These are phyloP conservation scores for Meloe dianella DNA, from an alignment of 2,888 invertebrate genomes.

Conservation along the genomic window DNA sequence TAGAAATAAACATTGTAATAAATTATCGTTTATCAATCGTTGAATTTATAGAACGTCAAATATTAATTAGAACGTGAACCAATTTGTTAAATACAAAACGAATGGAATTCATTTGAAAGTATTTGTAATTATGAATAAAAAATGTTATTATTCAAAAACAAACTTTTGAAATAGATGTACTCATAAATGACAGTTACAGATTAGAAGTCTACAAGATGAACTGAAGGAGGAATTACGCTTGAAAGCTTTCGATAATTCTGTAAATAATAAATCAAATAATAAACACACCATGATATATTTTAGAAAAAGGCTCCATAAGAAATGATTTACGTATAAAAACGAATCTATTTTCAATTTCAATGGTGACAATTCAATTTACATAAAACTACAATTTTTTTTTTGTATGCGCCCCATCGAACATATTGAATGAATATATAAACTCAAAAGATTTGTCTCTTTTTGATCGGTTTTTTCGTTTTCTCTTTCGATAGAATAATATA, in stretches of 20 bases:
- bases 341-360: conserved; percentile 2
- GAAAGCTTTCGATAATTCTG: conserved; percentile 22
- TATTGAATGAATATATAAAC: not conserved
- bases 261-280: too few relatives aligned
- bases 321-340: not conserved
- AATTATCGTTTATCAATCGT: not conserved
- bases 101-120: conserved; percentile 1
- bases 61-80: conserved; percentile 1
- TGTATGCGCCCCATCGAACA: not conserved
- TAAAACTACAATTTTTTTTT: not conserved
- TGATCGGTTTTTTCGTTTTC: too few relatives aligned
- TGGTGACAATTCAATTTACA: not conserved
- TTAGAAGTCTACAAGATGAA: not conserved
- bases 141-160: not conserved
- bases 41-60: not conserved
- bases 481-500: too few relatives aligned
- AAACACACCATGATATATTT: not conserved
- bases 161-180: not conserved
- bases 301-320: not conserved
- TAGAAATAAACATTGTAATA: not conserved
- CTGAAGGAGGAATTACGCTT: conserved; percentile 28
- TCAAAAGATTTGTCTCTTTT: not conserved
- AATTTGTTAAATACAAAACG: not conserved
- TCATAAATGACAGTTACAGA: not conserved
- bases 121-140: not conserved